Percentiles rank a stretch among this genome's conserved stretches.
Conservation (phyloP, 1,140 invertebrate genomes). For the Kradibia gibbosae region DNA sequence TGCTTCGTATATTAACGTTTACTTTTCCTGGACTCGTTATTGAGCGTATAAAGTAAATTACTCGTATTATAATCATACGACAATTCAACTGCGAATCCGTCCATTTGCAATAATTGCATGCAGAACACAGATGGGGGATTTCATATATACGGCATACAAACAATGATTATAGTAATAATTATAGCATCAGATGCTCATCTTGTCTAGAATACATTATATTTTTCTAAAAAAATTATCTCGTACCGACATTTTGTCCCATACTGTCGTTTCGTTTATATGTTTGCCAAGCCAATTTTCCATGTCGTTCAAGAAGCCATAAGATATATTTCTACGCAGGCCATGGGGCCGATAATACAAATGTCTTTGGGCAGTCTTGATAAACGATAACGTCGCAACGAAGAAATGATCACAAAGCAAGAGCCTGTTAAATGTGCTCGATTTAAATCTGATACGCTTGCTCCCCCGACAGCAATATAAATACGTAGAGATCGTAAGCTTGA, state of each 20-base stretch:
- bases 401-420: too few species aligned
- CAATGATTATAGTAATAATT: neutral
- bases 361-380: too few species aligned
- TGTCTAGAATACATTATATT: neutral
- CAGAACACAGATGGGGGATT: neutral
- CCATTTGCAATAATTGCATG: neutral
- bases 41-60: neutral
- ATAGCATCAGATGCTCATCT: neutral
- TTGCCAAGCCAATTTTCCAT: neutral
- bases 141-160: constrained; percentile 19
- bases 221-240: neutral
- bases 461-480: too few species aligned
- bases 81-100: constrained; percentile 29
- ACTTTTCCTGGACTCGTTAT: neutral
- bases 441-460: too few species aligned
- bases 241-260: neutral
- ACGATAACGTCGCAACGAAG: too few species aligned
- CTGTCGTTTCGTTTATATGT: neutral
- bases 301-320: too few species aligned
- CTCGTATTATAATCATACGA: neutral
- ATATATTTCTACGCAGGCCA: too few species aligned
- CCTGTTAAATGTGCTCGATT: too few species aligned
- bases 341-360: too few species aligned
- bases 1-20: neutral
- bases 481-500: too few species aligned